Base-by-base conservation (phyloP, 2,888 invertebrate genomes). In the Drosophila koepferae region DNA sequence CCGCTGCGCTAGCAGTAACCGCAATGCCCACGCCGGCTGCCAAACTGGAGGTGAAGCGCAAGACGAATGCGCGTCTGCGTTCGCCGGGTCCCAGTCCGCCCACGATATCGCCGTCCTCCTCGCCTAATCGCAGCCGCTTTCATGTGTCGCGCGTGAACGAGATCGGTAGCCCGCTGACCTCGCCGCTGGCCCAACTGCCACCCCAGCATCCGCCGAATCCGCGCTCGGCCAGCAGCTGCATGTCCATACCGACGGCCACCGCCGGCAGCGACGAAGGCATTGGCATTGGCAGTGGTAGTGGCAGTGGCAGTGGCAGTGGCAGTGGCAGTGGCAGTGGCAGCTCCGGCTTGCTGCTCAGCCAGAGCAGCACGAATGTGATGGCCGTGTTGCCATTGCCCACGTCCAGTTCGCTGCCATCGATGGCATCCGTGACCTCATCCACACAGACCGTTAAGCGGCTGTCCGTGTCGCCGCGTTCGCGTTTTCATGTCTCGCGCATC, bases 1-100 rank as follows among this genome's bases (percentile, higher is more conserved):
- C 70, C 49, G 76, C 80, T 34, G 69, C 73, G 31, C 66, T 69
- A 41, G 79, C 83, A 74, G 84, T 80, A 77, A 79, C 84, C 77
- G 68, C 85, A 54, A 62, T 74, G 84, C 88, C 92, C 86, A 79
- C 81, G 40, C 74, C 85, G 66, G 91, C 90, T 72, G 90, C 81
- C 69, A 89, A 92, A 81, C 83, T 92, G 71, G 92, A 92, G 78
- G 89, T 91, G 69, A 92, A 91, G 68, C 91, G 92, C 31, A 93
- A 92, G 84, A 83, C 92, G 36, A 93, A 94, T 60, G 93, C 91
- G 91, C 94, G 96, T n/a, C 94, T 96, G 70, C 95, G 96, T 66
- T 96, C 96, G 41, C 96, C 95, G 91, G 90, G 95, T 90, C 96
- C 95, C 90, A 92, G 95, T 92, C 95, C 95, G 85, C 95, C 95